Evolutionary conservation across 2,888 invertebrate species (phyloP).

Genomic region (Schrankia costaestrigalis): DNA sequence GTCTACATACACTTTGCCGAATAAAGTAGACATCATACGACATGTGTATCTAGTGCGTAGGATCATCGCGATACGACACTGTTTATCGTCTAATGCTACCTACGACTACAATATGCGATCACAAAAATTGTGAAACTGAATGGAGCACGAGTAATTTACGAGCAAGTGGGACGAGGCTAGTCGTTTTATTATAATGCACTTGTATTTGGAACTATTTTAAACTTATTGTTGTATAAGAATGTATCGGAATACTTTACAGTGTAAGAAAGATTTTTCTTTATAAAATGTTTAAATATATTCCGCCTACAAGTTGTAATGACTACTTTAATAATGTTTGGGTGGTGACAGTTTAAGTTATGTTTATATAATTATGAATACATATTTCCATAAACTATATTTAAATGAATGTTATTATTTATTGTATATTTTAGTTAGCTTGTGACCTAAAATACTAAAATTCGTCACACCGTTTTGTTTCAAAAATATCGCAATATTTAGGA

Average conservation of each 20-base stretch:
- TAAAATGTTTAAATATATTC: not conserved
- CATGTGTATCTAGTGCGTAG: conserved; percentile 56
- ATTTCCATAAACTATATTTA: no score
- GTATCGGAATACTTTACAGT: no score
- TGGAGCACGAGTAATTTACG: conserved; percentile 24
- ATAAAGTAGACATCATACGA: conserved; percentile 5
- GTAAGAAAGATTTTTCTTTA: no score
- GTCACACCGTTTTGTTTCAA: no score
- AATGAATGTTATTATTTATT: no score
- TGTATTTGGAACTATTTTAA: conserved; percentile 4
- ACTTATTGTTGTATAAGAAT: conserved; percentile 3
- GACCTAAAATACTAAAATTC: no score
- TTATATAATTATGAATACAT: no score
- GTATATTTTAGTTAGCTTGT: no score
- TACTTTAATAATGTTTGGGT: not conserved
- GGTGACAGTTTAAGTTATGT: not conserved
- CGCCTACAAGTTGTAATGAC: conserved; percentile 1
- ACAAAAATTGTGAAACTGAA: conserved; percentile 30
- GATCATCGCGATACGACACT: conserved; percentile 52
- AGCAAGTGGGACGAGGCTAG: conserved; percentile 21
- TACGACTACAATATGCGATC: conserved; percentile 17
- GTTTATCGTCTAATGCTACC: conserved; percentile 47
- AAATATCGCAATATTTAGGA: no score
- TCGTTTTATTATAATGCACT: conserved; percentile 1
- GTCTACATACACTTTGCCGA: no score